Conservation (phyloP, 2,888 invertebrate genomes). For the Trissolcus brochymenae region DNA sequence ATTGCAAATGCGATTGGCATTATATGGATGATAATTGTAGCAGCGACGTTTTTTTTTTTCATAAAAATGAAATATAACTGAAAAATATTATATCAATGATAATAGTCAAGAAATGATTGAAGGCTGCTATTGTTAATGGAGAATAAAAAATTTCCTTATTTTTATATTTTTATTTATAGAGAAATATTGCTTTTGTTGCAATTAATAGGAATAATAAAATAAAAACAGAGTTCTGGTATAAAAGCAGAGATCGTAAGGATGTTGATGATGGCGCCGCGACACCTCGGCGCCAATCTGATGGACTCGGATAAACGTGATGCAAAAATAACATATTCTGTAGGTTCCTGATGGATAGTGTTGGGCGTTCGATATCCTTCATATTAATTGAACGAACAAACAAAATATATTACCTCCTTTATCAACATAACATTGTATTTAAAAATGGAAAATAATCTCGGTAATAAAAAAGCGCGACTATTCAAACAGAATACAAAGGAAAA, state of each 20-base stretch:
- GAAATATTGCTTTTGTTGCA: neutral
- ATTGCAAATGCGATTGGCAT: too few relatives aligned
- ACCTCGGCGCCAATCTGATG: conserved; percentile 68
- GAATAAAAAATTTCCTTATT: too few relatives aligned
- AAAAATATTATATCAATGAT: neutral
- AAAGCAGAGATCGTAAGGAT: conserved; percentile 32
- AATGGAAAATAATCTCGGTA: too few relatives aligned
- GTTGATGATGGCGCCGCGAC: conserved; percentile 67
- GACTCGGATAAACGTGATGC: conserved; percentile 45
- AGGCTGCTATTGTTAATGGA: too few relatives aligned
- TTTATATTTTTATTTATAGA: neutral
- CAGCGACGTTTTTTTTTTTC: too few relatives aligned
- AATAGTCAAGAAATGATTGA: neutral
- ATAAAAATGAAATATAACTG: too few relatives aligned
- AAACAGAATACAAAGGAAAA: neutral
- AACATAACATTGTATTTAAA: neutral
- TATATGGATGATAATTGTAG: too few relatives aligned
- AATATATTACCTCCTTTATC: neutral
- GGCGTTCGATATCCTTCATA: conserved; percentile 6
- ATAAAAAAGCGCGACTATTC: too few relatives aligned
- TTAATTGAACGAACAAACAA: conserved; percentile 5
- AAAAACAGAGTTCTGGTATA: conserved; percentile 3
- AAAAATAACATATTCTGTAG: conserved; percentile 43
- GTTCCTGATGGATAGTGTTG: conserved; percentile 28
- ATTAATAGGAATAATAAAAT: neutral